Base-by-base conservation (phyloP, 2,888 invertebrate species). In the Danaus chrysippus region DNA sequence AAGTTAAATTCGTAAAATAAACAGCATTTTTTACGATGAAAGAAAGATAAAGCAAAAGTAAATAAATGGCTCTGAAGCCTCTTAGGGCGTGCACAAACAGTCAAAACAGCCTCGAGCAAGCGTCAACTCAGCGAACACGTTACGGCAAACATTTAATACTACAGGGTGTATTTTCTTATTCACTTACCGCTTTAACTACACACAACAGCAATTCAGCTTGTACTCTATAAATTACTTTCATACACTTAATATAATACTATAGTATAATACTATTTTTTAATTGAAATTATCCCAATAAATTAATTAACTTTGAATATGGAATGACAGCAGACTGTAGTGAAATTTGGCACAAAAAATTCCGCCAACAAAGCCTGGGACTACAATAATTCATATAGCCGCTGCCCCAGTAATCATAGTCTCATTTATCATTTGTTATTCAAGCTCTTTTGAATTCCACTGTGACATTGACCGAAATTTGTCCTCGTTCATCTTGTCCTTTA, bases 351-450 rank as follows among this genome's bases (percentile, higher is more conserved):
- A 8, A 10, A 49, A 17, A 49, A 49, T 15, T 13, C 3, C 17
- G 49, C 11, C 17, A 49, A 49, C 49, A 15, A 49, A 11, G 49
- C 10, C 15, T 15, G 17, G 17, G 63, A 74, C 73, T 78, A 78
- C 76, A 75, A 76, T 79, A 74, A 79, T 79, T 76, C 73, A 73
- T 73, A 72, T 70, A 66, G 62, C 68, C 64, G 66, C 73, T 75
- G 74, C 76, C 78, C 75, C 69, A 67, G 75, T 78, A 79, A 85
- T 78, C 74, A 76, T 72, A 70, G 70, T 73, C 72, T 65, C 84
- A 83, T 87, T 83, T 82, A 86, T 87, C 86, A 87, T 84, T 72
- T 68, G 58, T 65, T 70, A 67, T 68, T 68, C 63, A 67, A 57
- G 69, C 68, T 66, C 69, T 68, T 71, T 72, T 63, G 68, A 70